Conservation (phyloP, 2,797 vertebrate species). For the Fundulus diaphanus region DNA sequence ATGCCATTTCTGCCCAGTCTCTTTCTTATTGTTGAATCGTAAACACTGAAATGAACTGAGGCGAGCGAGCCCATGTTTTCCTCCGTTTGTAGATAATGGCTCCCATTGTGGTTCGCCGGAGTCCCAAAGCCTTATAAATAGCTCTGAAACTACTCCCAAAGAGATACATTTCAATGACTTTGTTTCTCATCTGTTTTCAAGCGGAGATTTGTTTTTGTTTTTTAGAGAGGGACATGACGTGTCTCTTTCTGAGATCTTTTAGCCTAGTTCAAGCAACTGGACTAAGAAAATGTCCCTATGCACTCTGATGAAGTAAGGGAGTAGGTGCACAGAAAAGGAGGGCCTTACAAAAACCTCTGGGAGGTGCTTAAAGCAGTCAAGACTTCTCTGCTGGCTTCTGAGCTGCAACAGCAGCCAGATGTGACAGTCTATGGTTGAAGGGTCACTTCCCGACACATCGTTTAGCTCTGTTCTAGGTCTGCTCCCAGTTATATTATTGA, state of each 20-base stretch:
- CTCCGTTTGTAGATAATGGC: neutral
- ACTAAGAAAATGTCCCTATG: slow-evolving; percentile 45
- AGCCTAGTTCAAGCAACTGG: slow-evolving; percentile 43
- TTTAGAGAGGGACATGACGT: neutral
- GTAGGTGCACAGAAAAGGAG: slow-evolving; percentile 36
- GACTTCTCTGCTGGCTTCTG: slow-evolving; percentile 19
- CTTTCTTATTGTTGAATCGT: neutral
- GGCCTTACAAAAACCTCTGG: slow-evolving; percentile 36
- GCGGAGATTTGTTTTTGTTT: neutral
- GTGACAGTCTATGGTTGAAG: neutral
- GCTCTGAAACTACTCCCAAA: neutral
- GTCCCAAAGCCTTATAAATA: neutral
- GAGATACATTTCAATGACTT: neutral
- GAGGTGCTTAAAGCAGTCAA: slow-evolving; percentile 42
- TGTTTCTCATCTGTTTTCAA: neutral
- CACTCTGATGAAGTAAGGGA: slow-evolving; percentile 36
- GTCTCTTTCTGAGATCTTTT: neutral
- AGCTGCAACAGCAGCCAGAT: slow-evolving; percentile 17
- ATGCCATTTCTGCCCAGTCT: neutral
- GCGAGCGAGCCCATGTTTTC: neutral
- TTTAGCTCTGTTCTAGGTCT: neutral
- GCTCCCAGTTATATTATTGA: neutral
- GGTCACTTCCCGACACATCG: slow-evolving; percentile 10
- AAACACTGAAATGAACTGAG: neutral
- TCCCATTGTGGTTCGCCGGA: neutral